Conservation (phyloP, 64 coral and sea anemone genomes). For the Pocillopora damicornis region DNA sequence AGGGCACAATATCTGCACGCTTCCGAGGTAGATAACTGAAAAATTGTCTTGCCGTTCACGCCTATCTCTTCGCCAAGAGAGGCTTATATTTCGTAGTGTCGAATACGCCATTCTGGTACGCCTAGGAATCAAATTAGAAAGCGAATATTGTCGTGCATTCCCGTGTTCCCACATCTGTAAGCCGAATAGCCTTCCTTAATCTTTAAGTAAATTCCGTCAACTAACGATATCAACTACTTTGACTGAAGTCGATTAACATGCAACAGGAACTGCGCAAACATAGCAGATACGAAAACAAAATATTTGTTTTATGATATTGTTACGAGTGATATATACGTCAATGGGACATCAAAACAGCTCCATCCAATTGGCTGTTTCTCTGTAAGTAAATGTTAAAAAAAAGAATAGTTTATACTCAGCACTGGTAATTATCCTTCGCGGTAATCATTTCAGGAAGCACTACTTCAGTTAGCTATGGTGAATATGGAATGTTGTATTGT, state of each 20-base stretch:
- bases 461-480: too few species aligned
- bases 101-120: constrained; percentile 4
- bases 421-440: neutral
- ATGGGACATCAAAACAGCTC: neutral
- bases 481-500: neutral
- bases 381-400: neutral
- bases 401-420: neutral
- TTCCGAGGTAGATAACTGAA: constrained; percentile 57
- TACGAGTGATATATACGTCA: neutral
- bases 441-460: too few species aligned
- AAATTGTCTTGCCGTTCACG: neutral
- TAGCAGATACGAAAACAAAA: neutral
- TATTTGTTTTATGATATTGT: neutral
- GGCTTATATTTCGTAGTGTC: neutral
- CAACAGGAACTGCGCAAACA: neutral
- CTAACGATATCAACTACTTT: too few species aligned
- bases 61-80: neutral
- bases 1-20: constrained; percentile 59
- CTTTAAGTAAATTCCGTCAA: neutral
- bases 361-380: neutral
- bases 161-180: too few species aligned
- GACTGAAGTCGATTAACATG: neutral
- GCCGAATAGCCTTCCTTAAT: too few species aligned
- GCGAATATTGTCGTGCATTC: too few species aligned
- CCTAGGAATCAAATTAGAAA: neutral